These are phyloP conservation scores for Mesaphorura yosii DNA, from an alignment of 1,140 invertebrate genomes.

Conservation along the genomic window DNA sequence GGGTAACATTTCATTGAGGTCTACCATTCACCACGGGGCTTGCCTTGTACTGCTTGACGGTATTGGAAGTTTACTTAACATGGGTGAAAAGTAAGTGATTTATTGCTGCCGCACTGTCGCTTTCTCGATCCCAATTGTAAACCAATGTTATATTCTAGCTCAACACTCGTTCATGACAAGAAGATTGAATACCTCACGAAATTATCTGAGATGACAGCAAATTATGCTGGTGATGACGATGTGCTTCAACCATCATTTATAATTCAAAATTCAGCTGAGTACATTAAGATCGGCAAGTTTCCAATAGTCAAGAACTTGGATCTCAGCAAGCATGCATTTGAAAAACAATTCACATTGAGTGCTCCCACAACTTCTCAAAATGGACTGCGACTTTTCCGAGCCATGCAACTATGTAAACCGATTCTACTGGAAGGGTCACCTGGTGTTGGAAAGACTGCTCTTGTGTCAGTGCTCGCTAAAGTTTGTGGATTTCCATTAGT, in stretches of 20 bases:
- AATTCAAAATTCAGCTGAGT: background rate
- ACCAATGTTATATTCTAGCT: too few species aligned
- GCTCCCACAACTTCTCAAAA: constrained; percentile 76
- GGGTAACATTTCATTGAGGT: background rate
- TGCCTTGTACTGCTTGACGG: constrained; percentile 83
- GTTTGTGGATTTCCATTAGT: constrained; percentile 66
- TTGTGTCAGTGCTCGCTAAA: constrained; percentile 82
- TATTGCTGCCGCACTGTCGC: too few species aligned
- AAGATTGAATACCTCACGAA: too few species aligned
- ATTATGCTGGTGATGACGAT: too few species aligned
- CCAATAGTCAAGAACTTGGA: background rate
- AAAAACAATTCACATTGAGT: constrained; percentile 53
- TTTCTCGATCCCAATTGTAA: too few species aligned
- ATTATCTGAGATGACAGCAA: too few species aligned
- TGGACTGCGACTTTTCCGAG: constrained; percentile 68
- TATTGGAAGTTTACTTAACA: constrained; percentile 59
- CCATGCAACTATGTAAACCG: constrained; percentile 74
- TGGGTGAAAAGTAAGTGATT: constrained; percentile 43
- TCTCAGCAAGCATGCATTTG: background rate
- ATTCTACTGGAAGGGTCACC: constrained; percentile 94
- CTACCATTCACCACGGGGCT: constrained; percentile 60
- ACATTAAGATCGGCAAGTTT: constrained; percentile 14
- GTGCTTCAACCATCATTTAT: too few species aligned
- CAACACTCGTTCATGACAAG: too few species aligned
- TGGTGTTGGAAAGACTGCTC: constrained; percentile 93